Conservation (phyloP, 1,140 invertebrate genomes). For the Tetragnatha versicolor region DNA sequence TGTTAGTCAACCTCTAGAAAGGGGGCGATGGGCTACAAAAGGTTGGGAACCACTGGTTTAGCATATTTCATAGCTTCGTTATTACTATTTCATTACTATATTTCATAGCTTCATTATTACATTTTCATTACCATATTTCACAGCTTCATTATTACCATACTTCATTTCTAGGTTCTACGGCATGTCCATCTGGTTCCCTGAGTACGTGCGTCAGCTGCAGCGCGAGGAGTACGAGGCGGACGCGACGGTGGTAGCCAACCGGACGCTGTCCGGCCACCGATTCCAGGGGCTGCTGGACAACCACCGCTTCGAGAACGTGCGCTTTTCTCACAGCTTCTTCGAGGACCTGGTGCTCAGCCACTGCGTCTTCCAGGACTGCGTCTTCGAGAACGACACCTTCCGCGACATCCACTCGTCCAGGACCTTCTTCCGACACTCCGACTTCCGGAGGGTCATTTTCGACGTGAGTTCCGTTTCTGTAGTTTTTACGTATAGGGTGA, state of each 20-base stretch:
- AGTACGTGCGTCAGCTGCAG: conserved; percentile 66
- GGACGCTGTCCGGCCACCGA: background rate
- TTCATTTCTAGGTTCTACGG: conserved; percentile 70
- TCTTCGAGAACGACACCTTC: conserved; percentile 59
- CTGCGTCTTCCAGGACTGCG: conserved; percentile 60
- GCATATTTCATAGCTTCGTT: too few relatives aligned
- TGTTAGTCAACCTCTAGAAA: too few relatives aligned
- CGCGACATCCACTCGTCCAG: conserved; percentile 60
- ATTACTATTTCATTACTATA: too few relatives aligned
- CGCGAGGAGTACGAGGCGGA: conserved; percentile 62
- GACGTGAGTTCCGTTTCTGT: background rate
- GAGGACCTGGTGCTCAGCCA: conserved; percentile 60
- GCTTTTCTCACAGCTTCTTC: conserved; percentile 59
- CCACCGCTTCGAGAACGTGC: conserved; percentile 57
- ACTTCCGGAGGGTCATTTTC: conserved; percentile 59
- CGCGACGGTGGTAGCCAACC: conserved; percentile 14
- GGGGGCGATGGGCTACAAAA: too few relatives aligned
- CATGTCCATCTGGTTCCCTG: conserved; percentile 69
- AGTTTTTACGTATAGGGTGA: too few relatives aligned
- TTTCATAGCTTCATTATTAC: too few relatives aligned
- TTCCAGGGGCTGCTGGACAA: conserved; percentile 60
- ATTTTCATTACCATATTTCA: too few relatives aligned
- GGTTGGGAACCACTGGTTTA: too few relatives aligned
- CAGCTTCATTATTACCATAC: too few relatives aligned
- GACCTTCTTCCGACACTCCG: conserved; percentile 60